Evolutionary conservation across 2,797 vertebrate species (phyloP).

Genomic region (Fistularia tabacaria): DNA sequence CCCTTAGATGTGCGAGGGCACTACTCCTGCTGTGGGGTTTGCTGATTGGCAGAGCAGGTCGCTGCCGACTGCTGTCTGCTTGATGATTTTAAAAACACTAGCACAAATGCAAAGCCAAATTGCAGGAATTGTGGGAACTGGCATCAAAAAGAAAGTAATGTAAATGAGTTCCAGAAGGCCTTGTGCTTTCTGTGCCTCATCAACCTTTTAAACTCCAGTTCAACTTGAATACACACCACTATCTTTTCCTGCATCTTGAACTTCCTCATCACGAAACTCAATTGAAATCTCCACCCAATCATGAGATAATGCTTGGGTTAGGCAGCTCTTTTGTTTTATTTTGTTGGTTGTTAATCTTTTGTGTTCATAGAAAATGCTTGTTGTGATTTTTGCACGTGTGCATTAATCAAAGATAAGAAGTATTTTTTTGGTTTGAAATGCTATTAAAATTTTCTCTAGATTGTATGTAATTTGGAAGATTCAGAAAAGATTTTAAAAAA

Average conservation of each 20-base stretch:
- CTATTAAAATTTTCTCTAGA: too few species aligned
- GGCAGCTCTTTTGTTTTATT: constrained; percentile 55
- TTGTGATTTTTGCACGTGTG: too few species aligned
- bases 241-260: constrained; percentile 44
- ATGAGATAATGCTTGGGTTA: constrained; percentile 23
- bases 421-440: too few species aligned
- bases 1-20: constrained; percentile 39
- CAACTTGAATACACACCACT: constrained; percentile 15
- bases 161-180: constrained; percentile 10
- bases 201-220: constrained; percentile 15
- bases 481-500: too few species aligned
- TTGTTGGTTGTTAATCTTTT: not conserved
- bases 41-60: constrained; percentile 18
- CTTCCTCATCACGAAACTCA: constrained; percentile 16
- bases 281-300: constrained; percentile 26
- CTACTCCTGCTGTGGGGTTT: constrained; percentile 40
- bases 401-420: too few species aligned
- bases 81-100: constrained; percentile 1
- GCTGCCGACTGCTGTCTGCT: constrained; percentile 9
- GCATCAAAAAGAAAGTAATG: constrained; percentile 3
- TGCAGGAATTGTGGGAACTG: not conserved
- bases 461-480: too few species aligned
- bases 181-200: constrained; percentile 19
- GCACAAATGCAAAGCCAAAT: not conserved
- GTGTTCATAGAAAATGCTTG: too few species aligned